A percentile compares a stretch with the other conserved stretches of the same genome.
These are phyloP conservation scores for Sciurus vulgaris DNA, from an alignment of 2,797 vertebrate species.

Conservation along the genomic window DNA sequence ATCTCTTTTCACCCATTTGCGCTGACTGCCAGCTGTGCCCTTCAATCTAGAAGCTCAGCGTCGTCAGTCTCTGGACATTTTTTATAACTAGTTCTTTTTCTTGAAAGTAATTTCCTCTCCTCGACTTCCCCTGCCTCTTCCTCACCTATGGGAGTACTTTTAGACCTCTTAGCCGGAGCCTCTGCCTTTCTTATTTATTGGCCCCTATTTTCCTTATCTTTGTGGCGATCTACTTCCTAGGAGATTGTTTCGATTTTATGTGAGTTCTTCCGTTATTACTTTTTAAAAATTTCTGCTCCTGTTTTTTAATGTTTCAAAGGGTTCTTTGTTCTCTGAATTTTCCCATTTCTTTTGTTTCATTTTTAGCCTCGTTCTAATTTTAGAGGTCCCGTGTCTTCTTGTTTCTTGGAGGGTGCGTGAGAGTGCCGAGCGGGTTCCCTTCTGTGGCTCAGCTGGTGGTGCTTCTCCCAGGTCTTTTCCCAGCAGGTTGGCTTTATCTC, in stretches of 20 bases:
- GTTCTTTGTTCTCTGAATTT: neutral
- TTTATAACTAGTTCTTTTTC: neutral
- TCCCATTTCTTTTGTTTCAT: neutral
- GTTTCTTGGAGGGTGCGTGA: neutral
- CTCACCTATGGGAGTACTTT: neutral
- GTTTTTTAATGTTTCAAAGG: neutral
- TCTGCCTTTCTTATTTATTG: neutral
- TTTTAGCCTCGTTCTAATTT: neutral
- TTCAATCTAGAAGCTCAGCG: neutral
- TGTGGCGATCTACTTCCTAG: neutral
- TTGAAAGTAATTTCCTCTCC: neutral
- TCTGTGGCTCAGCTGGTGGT: no score
- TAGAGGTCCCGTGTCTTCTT: neutral
- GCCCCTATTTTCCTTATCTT: neutral
- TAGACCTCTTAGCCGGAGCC: neutral
- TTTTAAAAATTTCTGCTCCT: neutral
- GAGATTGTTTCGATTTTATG: neutral
- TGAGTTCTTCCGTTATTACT: neutral
- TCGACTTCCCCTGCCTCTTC: neutral
- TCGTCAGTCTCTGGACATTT: neutral
- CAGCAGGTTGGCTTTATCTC: neutral
- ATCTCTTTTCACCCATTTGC: neutral
- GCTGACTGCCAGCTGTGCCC: neutral
- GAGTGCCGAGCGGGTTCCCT: neutral
- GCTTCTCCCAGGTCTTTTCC: neutral